phyloP scores from a whole-genome alignment of 92 coral and sea anemone species.

The Chrysogorgia sp. region DNA sequence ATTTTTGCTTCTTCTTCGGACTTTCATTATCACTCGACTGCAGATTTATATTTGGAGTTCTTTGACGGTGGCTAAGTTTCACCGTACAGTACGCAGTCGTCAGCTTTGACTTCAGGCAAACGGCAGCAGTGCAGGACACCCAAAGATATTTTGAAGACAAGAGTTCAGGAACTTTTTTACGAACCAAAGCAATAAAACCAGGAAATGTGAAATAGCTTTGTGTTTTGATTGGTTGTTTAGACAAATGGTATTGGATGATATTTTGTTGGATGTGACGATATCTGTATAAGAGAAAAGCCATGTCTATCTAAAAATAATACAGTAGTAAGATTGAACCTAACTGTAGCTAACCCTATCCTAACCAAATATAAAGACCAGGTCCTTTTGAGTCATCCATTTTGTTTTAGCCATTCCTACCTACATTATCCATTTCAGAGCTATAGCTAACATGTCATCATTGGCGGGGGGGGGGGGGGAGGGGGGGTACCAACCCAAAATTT shows the following conservation, averaged over 20 bases:
- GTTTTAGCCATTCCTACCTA: too few relatives aligned
- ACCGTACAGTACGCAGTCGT: conserved; percentile 82
- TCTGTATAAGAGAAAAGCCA: too few relatives aligned
- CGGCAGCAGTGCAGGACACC: conserved; percentile 49
- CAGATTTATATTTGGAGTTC: conserved; percentile 39
- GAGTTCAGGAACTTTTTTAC: conserved; percentile 3
- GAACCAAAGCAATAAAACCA: conserved; percentile 8
- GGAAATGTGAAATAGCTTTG: background rate
- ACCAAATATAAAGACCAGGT: too few relatives aligned
- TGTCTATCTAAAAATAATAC: too few relatives aligned
- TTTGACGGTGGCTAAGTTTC: conserved; percentile 84
- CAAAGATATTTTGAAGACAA: conserved; percentile 52
- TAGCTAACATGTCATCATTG: too few relatives aligned
- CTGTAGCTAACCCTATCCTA: too few relatives aligned
- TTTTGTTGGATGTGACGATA: background rate
- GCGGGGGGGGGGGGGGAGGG: too few relatives aligned
- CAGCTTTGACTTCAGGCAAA: conserved; percentile 49
- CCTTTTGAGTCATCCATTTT: too few relatives aligned
- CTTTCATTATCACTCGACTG: conserved; percentile 32
- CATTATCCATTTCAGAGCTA: too few relatives aligned
- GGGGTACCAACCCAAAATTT: too few relatives aligned
- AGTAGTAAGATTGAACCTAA: too few relatives aligned
- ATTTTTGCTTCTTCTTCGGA: conserved; percentile 57
- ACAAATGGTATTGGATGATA: background rate
- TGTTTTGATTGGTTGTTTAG: background rate